These are phyloP conservation scores for Vimba vimba DNA, from an alignment of 2,113 vertebrate genomes.

Conservation along the genomic window DNA sequence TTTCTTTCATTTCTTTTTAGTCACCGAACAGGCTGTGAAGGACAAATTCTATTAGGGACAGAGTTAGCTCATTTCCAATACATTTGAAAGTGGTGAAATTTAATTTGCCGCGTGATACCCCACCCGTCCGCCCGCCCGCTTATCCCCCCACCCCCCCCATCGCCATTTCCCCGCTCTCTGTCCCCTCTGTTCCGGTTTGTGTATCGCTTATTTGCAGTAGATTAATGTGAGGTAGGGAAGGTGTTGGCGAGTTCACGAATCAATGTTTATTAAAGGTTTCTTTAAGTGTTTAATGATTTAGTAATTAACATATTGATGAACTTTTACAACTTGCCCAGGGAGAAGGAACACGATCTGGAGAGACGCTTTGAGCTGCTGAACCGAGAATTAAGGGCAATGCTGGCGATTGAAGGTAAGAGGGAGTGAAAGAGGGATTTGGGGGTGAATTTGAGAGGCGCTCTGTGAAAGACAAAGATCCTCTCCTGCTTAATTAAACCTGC, in stretches of 20 bases:
- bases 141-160: neutral
- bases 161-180: conserved; percentile 21
- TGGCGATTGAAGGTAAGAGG: conserved; percentile 96
- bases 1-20: conserved; percentile 63
- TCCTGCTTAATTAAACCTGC: conserved; percentile 32
- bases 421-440: conserved; percentile 5
- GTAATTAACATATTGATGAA: conserved; percentile 99
- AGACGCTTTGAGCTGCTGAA: conserved; percentile 97
- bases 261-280: conserved; percentile 95
- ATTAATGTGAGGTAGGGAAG: conserved; percentile 93
- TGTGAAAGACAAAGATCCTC: conserved; percentile 43
- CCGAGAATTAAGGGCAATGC: conserved; percentile 95
- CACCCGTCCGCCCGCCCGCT: conserved; percentile 18
- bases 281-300: conserved; percentile 99
- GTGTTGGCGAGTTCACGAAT: conserved; percentile 86
- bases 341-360: conserved; percentile 99
- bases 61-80: conserved; percentile 79
- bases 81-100: conserved; percentile 77
- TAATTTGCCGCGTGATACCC: conserved; percentile 69
- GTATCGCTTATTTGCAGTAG: conserved; percentile 97
- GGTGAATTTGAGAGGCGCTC: conserved; percentile 1
- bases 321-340: conserved; percentile 96
- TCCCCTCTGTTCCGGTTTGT: conserved; percentile 71
- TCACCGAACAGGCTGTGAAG: conserved; percentile 72
- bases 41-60: conserved; percentile 79